Evolutionary conservation across 2,888 invertebrate genomes (phyloP), one percentile per base, ranked within the genome.

Genomic region (Onthophagus sagittarius): DNA sequence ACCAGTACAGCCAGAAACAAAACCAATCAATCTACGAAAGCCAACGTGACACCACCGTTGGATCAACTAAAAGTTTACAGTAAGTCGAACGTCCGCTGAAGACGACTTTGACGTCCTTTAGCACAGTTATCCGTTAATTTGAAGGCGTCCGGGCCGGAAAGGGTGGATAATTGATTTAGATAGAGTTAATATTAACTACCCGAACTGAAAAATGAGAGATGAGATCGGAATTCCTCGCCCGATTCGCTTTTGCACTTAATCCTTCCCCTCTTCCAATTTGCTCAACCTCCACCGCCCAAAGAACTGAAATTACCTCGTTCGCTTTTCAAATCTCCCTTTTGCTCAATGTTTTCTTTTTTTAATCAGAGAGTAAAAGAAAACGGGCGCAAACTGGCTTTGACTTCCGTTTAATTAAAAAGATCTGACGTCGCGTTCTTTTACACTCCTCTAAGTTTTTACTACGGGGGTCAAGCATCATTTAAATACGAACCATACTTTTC

Each of bases 1-100:
- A 87, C 86, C 67, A 83, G 87, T 73, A 85, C 86, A 64, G 83
- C 83, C 73, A 84, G 86, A 78, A 85, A 85, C 79, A 85, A 86
- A 79, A 82, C 81, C 78, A 84, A 82, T 80, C 83, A 84, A 79
- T 79, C 82, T 76, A 81, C 84, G 79, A 84, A 85, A 80, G 82
- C 84, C 67, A 85, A 83, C 79, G 82, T 85, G 73, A 83, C 83
- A 76, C 85, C 85, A 76, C 86, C 85, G 79, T 84, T 89, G 79
- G 88, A 88, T 82, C 89, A 90, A 84, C 87, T 90, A 78, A 90
- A 90, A 87, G 88, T 89, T 77, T 90, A 90, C 86, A 90, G 90
- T 90, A 85, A 90, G 90, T 88, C 73, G 76, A 69, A 4, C 33
- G 9, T 5, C 62, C n/a, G n/a, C 3, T 33, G 67, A 31, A n/a